These are phyloP conservation scores for Calidris pygmaea DNA, from an alignment of 2,113 vertebrate genomes.

Conservation along the genomic window DNA sequence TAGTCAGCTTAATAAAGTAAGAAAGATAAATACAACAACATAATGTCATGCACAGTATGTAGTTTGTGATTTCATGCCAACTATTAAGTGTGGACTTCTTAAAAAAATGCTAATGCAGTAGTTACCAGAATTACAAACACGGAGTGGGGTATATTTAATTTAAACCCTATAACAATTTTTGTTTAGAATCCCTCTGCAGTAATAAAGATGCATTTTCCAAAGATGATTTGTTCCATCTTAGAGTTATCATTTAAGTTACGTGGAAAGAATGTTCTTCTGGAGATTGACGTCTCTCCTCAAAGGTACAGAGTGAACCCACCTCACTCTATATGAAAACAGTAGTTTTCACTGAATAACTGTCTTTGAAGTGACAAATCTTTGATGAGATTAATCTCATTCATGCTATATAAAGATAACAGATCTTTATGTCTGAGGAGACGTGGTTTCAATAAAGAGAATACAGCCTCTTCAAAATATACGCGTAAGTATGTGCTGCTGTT, in stretches of 20 bases:
- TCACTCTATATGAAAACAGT: background rate
- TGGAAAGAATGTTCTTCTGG: background rate
- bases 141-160: background rate
- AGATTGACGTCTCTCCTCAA: background rate
- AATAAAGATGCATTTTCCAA: background rate
- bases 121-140: background rate
- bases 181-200: background rate
- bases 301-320: background rate
- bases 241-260: background rate
- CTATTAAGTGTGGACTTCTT: background rate
- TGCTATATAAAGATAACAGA: background rate
- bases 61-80: conserved; percentile 12
- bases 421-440: background rate
- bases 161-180: background rate
- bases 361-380: background rate
- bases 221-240: background rate
- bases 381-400: background rate
- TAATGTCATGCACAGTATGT: background rate
- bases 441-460: background rate
- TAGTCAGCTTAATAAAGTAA: conserved; percentile 29
- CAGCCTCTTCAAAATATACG: background rate
- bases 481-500: background rate
- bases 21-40: conserved; percentile 39
- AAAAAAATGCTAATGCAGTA: background rate
- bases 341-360: background rate